These are phyloP conservation scores for Leucophenga maculata DNA, from an alignment of 2,888 invertebrate species.

Conservation along the genomic window DNA sequence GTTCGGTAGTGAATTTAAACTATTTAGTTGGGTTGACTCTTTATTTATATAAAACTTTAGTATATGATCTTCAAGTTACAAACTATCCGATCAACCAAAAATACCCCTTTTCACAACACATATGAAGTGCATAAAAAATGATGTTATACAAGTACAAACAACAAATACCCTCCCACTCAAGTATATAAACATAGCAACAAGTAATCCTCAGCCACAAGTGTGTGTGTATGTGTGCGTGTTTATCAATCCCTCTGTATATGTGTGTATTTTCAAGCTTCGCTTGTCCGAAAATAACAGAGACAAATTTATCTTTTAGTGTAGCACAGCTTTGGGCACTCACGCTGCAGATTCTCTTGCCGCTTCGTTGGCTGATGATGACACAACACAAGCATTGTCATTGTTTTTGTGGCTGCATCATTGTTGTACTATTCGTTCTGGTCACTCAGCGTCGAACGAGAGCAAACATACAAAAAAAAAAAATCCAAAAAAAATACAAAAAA, in stretches of 20 bases:
- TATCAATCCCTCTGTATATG: no score
- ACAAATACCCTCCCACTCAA: constrained; percentile 8
- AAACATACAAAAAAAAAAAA: constrained; percentile 13
- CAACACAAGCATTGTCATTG: constrained; percentile 16
- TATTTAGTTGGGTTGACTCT: no score
- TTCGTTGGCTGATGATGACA: background rate
- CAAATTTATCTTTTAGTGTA: constrained; percentile 30
- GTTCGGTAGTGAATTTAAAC: no score
- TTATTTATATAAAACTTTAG: no score
- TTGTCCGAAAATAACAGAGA: constrained; percentile 18
- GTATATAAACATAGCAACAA: background rate
- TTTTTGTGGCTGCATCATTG: constrained; percentile 4
- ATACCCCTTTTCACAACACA: background rate
- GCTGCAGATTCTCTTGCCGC: background rate
- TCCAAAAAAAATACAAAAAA: constrained; percentile 26
- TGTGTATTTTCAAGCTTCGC: background rate
- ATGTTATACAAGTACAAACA: no score
- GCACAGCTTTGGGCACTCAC: constrained; percentile 5
- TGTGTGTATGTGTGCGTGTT: background rate
- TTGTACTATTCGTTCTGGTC: constrained; percentile 2
- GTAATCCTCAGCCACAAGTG: background rate
- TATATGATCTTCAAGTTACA: no score
- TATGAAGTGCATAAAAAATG: no score
- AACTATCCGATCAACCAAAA: background rate
- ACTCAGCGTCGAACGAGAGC: background rate